Evolutionary conservation across 2,888 invertebrate genomes (phyloP), one percentile per base, ranked within the genome.

Genomic region (Argynnis bischoffii): DNA sequence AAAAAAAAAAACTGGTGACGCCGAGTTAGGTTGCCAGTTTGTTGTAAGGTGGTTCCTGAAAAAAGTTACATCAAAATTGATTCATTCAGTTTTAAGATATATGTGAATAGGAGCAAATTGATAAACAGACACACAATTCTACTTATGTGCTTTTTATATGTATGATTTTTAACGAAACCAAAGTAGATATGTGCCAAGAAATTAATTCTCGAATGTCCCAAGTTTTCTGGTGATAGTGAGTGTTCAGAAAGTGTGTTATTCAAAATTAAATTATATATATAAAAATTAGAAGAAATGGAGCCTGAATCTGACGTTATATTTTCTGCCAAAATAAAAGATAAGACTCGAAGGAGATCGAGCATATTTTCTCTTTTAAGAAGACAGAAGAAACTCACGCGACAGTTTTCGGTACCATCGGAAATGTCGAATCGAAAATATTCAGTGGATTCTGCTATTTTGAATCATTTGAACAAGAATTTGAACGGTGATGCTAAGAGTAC

Each of bases 281-380:
- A n/a, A n/a, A 35, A 47, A 11, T 0, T 59, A 6, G 41, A 65
- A 13, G 68, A 55, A 31, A 87, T 88, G 87, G 88, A 88, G 31
- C 67, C 78, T 31, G 87, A 86, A 1, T 57, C 80, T 0, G 82
- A 83, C 0, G 71, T 82, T 8, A 73, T 84, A 3, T 18, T 82
- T 3, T 65, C 78, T 0, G 72, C 79, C 0, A 87, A 85, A 72
- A 77, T 82, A 78, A 84, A 86, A 63, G 81, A 84, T 18, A 89
- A 88, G 64, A 68, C 79, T 0, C 70, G 90, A 1, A 71, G 92
- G 6, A 71, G 91, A 0, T 91, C 91, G 0, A 89, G 89, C 48
- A 88, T 92, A 15, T 91, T 92, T 76, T 87, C 86, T 0, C 72
- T 91, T 0, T 66, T 92, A 0, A 86, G 83, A 65, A 73, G 83